A percentile compares a stretch with the other conserved stretches of the same genome.
phyloP scores from a whole-genome alignment of 2,797 vertebrate species.

The Erethizon dorsatum region DNA sequence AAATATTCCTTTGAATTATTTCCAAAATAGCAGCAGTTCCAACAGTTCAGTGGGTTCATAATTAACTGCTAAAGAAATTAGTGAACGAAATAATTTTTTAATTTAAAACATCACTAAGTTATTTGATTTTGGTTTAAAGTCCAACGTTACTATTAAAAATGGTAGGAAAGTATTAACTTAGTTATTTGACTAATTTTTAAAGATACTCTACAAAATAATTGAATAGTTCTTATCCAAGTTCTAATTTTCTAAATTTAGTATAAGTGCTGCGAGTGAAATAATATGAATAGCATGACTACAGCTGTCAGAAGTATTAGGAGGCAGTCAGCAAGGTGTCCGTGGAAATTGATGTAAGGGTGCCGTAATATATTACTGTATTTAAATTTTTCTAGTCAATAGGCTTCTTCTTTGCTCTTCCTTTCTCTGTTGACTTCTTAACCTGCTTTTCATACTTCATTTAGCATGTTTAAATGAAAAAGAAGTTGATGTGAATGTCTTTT shows the following conservation, averaged over 20 bases:
- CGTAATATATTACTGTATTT: conserved; percentile 65
- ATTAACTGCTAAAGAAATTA: conserved; percentile 50
- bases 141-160: background rate
- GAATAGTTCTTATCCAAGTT: background rate
- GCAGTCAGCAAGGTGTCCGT: background rate
- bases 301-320: background rate
- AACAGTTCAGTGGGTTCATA: conserved; percentile 44
- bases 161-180: conserved; percentile 39
- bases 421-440: conserved; percentile 75
- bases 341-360: conserved; percentile 74
- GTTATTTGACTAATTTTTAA: conserved; percentile 60
- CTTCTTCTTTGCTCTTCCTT: conserved; percentile 71
- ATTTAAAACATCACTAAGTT: conserved; percentile 50
- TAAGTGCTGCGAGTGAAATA: conserved; percentile 25
- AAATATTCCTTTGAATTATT: conserved; percentile 49
- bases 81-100: background rate
- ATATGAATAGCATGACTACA: background rate
- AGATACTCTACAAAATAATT: conserved; percentile 26
- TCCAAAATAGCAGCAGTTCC: conserved; percentile 61
- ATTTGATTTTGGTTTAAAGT: conserved; percentile 44
- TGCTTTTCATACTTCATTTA: conserved; percentile 87
- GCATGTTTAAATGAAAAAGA: conserved; percentile 87
- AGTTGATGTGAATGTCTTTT: conserved; percentile 88
- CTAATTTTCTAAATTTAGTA: conserved; percentile 5
- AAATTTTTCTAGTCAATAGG: conserved; percentile 77